Evolutionary conservation across 2,113 vertebrate species (phyloP).

Genomic region (Hippocampus mohnikei): DNA sequence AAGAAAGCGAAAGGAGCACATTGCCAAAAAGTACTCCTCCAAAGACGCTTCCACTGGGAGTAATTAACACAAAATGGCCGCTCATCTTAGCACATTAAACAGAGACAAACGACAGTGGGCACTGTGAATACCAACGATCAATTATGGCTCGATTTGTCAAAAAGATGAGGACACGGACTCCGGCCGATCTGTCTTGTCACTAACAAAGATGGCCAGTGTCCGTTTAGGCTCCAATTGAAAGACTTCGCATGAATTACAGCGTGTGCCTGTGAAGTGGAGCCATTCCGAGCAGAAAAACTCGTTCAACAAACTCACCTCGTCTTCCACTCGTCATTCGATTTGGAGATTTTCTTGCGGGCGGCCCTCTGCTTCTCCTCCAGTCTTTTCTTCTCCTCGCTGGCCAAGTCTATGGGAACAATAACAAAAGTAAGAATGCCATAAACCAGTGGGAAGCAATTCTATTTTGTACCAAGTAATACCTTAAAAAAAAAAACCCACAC

Average conservation of each 20-base stretch:
- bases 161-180: background rate
- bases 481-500: background rate
- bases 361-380: conserved; percentile 96
- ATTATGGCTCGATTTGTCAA: background rate
- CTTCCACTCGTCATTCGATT: conserved; percentile 89
- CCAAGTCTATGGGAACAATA: conserved; percentile 74
- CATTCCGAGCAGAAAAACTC: background rate
- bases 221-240: conserved; percentile 2
- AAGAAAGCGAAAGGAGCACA: background rate
- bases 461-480: background rate
- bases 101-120: background rate
- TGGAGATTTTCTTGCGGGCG: conserved; percentile 85
- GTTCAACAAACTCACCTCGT: conserved; percentile 74
- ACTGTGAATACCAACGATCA: background rate
- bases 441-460: background rate
- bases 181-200: background rate
- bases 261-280: background rate
- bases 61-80: background rate
- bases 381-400: conserved; percentile 96
- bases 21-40: background rate
- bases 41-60: background rate
- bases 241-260: background rate
- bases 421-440: background rate
- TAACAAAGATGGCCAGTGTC: background rate
- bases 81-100: background rate